phyloP scores from a whole-genome alignment of 2,888 invertebrate species.

The Hyposoter dolosus region DNA sequence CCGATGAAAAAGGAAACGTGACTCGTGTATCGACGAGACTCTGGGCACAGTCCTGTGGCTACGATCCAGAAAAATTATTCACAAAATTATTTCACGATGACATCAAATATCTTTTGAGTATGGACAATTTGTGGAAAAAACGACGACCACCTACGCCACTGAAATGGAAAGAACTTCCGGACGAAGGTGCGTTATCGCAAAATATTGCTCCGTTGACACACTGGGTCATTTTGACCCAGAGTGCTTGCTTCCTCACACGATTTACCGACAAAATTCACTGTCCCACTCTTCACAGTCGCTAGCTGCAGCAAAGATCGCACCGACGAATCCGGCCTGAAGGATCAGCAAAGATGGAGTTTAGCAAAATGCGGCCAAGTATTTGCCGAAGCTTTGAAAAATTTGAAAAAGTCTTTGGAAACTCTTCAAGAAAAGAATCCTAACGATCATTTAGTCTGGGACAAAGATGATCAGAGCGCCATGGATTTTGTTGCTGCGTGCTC shows the following conservation, averaged over 20 bases:
- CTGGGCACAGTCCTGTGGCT: slow-evolving; percentile 95
- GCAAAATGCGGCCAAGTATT: slow-evolving; percentile 91
- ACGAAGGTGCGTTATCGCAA: slow-evolving; percentile 80
- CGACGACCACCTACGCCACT: slow-evolving; percentile 94
- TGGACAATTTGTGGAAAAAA: slow-evolving; percentile 98
- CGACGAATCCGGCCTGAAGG: slow-evolving; percentile 87
- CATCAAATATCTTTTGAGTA: slow-evolving; percentile 96
- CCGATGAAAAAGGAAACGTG: slow-evolving; percentile 86
- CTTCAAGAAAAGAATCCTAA: slow-evolving; percentile 85
- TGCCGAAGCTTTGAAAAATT: slow-evolving; percentile 88
- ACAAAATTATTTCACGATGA: slow-evolving; percentile 97
- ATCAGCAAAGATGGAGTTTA: slow-evolving; percentile 93
- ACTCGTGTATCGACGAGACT: slow-evolving; percentile 90
- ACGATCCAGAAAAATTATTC: slow-evolving; percentile 94
- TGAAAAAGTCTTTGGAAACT: slow-evolving; percentile 87
- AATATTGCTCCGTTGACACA: neutral
- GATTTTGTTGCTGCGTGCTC: slow-evolving; percentile 98
- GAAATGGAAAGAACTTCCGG: slow-evolving; percentile 88
- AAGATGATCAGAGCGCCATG: slow-evolving; percentile 97
- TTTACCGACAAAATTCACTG: slow-evolving; percentile 40
- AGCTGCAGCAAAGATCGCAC: slow-evolving; percentile 86
- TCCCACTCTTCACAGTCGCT: slow-evolving; percentile 78
- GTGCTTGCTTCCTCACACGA: neutral
- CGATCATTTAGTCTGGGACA: slow-evolving; percentile 97
- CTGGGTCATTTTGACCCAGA: neutral